Percentiles rank a stretch among this genome's conserved stretches.
Conservation (phyloP, 1,140 invertebrate species). For the Apis laboriosa region DNA sequence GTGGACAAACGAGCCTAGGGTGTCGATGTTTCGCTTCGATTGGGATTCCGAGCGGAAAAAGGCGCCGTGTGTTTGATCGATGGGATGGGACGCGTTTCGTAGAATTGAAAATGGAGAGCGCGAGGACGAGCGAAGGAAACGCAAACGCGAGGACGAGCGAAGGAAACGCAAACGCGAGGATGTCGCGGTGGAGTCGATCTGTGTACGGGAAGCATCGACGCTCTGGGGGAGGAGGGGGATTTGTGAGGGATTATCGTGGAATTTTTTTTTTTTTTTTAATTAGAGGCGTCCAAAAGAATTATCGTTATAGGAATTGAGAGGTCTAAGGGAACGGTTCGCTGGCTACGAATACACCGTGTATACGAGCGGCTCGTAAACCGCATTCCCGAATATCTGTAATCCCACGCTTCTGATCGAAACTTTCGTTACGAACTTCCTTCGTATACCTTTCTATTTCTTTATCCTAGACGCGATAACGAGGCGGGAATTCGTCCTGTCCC, state of each 20-base stretch:
- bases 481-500: not conserved
- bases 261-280: not conserved
- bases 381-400: not conserved
- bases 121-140: not conserved
- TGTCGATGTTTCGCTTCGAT: not conserved
- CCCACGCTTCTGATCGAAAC: not conserved
- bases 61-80: constrained; percentile 8
- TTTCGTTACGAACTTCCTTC: not conserved
- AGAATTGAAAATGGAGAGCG: not conserved
- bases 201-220: not conserved
- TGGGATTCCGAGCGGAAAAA: not conserved
- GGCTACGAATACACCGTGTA: constrained; percentile 14
- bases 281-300: not conserved
- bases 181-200: not conserved
- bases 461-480: not conserved
- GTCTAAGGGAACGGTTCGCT: not conserved
- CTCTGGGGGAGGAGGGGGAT: too few species aligned
- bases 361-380: constrained; percentile 23
- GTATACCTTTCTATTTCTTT: not conserved
- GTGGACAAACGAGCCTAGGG: constrained; percentile 24
- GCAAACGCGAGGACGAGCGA: not conserved
- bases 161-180: too few species aligned
- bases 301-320: too few species aligned
- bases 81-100: not conserved
- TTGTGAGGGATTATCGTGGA: not conserved